phyloP scores from a whole-genome alignment of 2,888 invertebrate species.

The Abrostola triplasia region DNA sequence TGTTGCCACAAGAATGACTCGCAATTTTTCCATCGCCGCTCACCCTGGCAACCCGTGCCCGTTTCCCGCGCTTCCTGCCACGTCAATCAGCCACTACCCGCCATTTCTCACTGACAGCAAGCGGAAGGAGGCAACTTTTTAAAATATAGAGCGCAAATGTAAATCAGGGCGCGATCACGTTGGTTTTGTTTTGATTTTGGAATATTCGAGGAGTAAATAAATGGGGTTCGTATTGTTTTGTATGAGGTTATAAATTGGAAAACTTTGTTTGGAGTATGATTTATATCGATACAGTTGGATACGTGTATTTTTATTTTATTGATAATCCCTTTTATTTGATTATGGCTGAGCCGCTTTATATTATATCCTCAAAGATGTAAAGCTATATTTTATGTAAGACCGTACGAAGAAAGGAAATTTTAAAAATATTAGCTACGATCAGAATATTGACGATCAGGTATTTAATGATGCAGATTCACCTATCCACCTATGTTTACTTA shows the following conservation, averaged over 20 bases:
- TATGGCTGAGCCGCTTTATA: no score
- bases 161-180: conserved; percentile 48
- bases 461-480: no score
- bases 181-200: conserved; percentile 46
- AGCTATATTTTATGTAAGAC: no score
- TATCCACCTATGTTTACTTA: no score
- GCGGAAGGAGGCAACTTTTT: conserved; percentile 65
- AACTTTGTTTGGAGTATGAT: conserved; percentile 24
- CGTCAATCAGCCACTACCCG: conserved; percentile 79
- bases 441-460: no score
- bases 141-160: conserved; percentile 58
- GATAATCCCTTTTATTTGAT: background rate
- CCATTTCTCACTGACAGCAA: conserved; percentile 80
- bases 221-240: conserved; percentile 28
- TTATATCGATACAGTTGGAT: background rate
- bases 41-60: conserved; percentile 44
- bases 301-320: background rate
- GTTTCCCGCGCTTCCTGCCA: conserved; percentile 63
- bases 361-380: no score
- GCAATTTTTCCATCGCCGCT: conserved; percentile 68
- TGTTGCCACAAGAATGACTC: conserved; percentile 68
- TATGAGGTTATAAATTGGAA: conserved; percentile 35
- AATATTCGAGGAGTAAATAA: conserved; percentile 36
- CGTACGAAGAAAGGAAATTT: no score
- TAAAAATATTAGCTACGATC: no score